Percentiles rank a stretch among this genome's conserved stretches.
These are phyloP conservation scores for Trypoxylus dichotomus DNA, from an alignment of 1,140 invertebrate genomes.

Conservation along the genomic window DNA sequence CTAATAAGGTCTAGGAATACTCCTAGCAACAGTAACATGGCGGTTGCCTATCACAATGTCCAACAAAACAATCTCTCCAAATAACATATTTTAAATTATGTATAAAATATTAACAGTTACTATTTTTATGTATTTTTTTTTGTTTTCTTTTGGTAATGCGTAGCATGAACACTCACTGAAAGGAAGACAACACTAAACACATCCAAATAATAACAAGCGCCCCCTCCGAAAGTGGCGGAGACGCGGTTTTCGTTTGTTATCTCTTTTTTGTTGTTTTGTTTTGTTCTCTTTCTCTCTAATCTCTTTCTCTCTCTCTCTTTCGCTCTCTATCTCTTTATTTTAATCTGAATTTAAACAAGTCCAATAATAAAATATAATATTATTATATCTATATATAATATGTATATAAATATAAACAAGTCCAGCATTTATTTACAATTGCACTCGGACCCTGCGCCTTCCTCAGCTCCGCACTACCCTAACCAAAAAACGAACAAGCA, in stretches of 20 bases:
- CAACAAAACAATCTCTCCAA: conserved; percentile 54
- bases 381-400: conserved; percentile 24
- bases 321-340: conserved; percentile 28
- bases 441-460: conserved; percentile 50
- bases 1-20: conserved; percentile 53
- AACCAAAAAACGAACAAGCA: conserved; percentile 52
- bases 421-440: conserved; percentile 52
- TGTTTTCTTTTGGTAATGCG: conserved; percentile 51
- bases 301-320: not conserved
- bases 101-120: conserved; percentile 57
- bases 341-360: conserved; percentile 45
- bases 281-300: conserved; percentile 24
- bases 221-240: not conserved
- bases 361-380: conserved; percentile 51
- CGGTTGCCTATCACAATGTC: conserved; percentile 55
- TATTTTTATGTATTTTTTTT: conserved; percentile 45
- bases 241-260: conserved; percentile 24
- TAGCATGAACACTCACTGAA: conserved; percentile 52
- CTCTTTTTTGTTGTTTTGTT: conserved; percentile 25
- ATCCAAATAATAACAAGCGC: conserved; percentile 43
- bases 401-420: conserved; percentile 51
- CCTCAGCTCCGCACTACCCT: conserved; percentile 50
- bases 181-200: conserved; percentile 54
- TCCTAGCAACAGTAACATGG: conserved; percentile 55
- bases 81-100: conserved; percentile 56